Conservation (phyloP, 2,113 vertebrate genomes). For the Trogon surrucura region DNA sequence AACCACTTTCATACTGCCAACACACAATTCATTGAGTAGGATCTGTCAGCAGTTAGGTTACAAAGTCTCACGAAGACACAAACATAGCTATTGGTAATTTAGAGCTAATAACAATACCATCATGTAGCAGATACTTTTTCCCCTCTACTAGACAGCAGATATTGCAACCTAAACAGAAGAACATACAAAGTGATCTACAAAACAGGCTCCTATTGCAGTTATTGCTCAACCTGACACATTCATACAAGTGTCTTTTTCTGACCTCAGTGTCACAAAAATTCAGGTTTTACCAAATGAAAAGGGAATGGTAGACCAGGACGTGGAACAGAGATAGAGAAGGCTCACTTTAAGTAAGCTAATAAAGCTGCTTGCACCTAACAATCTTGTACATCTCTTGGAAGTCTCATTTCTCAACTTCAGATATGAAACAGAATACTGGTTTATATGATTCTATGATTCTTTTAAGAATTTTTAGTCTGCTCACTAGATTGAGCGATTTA, state of each 20-base stretch:
- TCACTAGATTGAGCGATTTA: neutral
- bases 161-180: neutral
- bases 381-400: neutral
- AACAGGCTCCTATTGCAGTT: neutral
- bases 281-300: neutral
- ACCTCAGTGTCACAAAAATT: neutral
- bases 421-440: neutral
- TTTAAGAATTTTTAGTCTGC: neutral
- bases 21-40: neutral
- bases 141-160: neutral
- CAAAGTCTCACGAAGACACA: neutral
- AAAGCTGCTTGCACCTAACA: neutral
- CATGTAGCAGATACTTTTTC: neutral
- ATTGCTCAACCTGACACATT: neutral
- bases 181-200: neutral
- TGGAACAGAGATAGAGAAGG: neutral
- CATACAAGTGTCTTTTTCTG: rapidly evolving
- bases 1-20: neutral
- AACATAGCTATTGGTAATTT: neutral
- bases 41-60: neutral
- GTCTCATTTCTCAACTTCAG: neutral
- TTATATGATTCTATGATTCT: neutral
- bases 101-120: neutral
- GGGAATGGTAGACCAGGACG: neutral
- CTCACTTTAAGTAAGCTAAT: neutral